Evolutionary conservation across 2,113 vertebrate species (phyloP), one percentile per base, ranked within the genome.

Genomic region (Platanista minor): DNA sequence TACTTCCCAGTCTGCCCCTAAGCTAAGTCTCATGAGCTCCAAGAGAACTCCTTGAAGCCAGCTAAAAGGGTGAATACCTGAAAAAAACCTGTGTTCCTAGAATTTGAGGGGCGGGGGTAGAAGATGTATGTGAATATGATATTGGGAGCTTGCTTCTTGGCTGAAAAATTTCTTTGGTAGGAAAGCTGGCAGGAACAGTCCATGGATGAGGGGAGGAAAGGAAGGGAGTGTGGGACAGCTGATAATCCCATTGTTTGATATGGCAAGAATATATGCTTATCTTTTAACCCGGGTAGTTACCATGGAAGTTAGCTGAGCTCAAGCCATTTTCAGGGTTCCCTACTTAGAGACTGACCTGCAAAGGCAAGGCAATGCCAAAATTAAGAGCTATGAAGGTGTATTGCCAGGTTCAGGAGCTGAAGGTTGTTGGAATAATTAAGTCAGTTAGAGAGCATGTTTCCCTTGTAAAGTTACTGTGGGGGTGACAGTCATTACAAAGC

Each of bases 371-470:
- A 12, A 33, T 61, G 20, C 18, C 10, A 88, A 72, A 87, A 84
- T 94, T 69, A 64, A 94, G 25, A 88, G 17, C 27, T 72, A 2
- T 94, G 46, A 82, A 87, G 5, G 21, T 52, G 5, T 72, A 20
- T 46, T 33, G 54, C 21, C 46, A 78, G 67, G 3, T 52, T 83
- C 39, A 86, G 64, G 36, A 69, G 36, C 36, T 46, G 36, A 74
- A 46, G 8, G 8, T 61, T 54, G 13, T 83, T 88, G 36, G 21
- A 96, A 46, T 49, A 85, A n/a, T 8, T 85, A 85, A 29, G 7
- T 89, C 54, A 72, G 29, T 49, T 95, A 59, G 21, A 89, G 61
- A 82, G 82, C 57, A 41, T 36, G 49, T 59, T 85, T 85, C 41
- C 85, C 27, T 6, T 39, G 6, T 96, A 54, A 62, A 21, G 46